These are phyloP conservation scores for Madoqua kirkii DNA, from an alignment of 2,113 vertebrate species.

Conservation along the genomic window DNA sequence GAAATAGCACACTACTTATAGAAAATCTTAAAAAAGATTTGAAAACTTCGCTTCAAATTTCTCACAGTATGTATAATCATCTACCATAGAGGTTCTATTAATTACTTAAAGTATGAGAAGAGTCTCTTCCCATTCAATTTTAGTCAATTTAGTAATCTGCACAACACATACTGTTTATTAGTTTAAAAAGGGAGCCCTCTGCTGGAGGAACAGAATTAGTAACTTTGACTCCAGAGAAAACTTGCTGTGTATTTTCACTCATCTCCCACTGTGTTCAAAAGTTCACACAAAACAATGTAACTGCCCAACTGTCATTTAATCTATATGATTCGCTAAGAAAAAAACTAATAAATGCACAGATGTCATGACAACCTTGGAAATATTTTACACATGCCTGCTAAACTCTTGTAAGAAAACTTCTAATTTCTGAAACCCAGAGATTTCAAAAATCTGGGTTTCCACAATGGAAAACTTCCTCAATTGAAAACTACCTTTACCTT, in stretches of 20 bases:
- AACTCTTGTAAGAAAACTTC: background rate
- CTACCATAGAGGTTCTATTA: background rate
- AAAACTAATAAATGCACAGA: background rate
- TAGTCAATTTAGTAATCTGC: background rate
- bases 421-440: background rate
- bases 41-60: background rate
- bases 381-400: background rate
- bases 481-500: background rate
- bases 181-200: conserved; percentile 79
- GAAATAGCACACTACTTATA: background rate
- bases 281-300: background rate
- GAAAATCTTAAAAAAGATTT: background rate
- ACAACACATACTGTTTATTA: conserved; percentile 28
- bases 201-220: conserved; percentile 47
- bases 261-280: background rate
- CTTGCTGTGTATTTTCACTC: background rate
- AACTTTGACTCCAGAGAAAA: background rate
- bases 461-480: background rate
- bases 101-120: background rate
- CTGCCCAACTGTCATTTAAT: background rate
- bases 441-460: background rate
- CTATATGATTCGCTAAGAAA: background rate
- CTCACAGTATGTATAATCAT: background rate
- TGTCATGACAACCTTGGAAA: background rate
- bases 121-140: background rate